Evolutionary conservation across 1,140 invertebrate species (phyloP).

Genomic region (Microplitis demolitor): DNA sequence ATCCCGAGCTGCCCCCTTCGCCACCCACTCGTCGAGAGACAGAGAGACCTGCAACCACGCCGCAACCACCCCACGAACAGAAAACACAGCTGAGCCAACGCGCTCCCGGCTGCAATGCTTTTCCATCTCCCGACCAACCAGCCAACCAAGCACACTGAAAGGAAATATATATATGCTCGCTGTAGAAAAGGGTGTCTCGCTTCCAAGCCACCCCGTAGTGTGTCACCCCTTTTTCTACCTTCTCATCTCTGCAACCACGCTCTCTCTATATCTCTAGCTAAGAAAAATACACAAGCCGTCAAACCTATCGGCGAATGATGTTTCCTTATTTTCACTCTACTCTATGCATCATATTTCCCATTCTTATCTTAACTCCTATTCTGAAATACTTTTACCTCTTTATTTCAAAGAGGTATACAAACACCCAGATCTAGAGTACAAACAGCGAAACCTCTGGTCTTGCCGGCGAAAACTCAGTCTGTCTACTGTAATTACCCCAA

Average conservation of each 20-base stretch:
- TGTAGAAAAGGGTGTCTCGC: constrained; percentile 28
- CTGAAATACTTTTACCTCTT: too few species aligned
- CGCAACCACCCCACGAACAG: constrained; percentile 38
- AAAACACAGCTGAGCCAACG: constrained; percentile 41
- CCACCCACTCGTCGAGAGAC: background rate
- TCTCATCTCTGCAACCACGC: constrained; percentile 19
- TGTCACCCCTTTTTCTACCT: constrained; percentile 25
- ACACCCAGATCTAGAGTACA: background rate
- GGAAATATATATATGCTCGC: constrained; percentile 4
- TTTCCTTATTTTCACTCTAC: background rate
- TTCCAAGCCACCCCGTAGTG: background rate
- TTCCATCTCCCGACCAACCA: constrained; percentile 21
- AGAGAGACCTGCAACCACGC: constrained; percentile 32
- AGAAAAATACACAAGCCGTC: constrained; percentile 32
- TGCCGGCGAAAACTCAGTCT: background rate
- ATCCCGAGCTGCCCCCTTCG: constrained; percentile 1
- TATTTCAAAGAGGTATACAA: too few species aligned
- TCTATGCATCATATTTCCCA: background rate
- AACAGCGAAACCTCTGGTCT: background rate
- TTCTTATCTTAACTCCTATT: too few species aligned
- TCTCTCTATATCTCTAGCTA: constrained; percentile 30
- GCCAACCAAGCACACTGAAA: constrained; percentile 5
- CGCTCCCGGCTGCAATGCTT: constrained; percentile 35
- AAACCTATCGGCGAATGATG: constrained; percentile 23
- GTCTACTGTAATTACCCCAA: constrained; percentile 5